Evolutionary conservation across 1,140 invertebrate species (phyloP).

Genomic region (Oryctes rhinoceros): DNA sequence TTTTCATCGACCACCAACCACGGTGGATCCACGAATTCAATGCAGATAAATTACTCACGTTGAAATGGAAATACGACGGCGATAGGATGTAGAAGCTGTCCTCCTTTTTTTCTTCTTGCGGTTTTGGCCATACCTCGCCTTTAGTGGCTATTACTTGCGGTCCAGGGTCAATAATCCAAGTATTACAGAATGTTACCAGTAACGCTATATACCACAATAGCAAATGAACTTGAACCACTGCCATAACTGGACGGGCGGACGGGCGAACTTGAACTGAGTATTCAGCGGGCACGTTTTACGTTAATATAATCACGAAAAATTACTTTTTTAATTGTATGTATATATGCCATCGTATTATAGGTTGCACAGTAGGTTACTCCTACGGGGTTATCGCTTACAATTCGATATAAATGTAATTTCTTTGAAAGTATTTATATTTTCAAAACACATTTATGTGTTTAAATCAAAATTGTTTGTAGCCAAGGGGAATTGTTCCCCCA

Average conservation of each 20-base stretch:
- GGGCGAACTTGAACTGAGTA: not conserved
- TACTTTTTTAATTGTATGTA: constrained; percentile 13
- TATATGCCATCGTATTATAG: not conserved
- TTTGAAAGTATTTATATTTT: no score
- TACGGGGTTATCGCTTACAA: not conserved
- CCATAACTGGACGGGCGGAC: not conserved
- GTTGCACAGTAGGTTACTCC: not conserved
- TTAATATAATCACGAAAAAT: constrained; percentile 4
- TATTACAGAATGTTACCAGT: not conserved
- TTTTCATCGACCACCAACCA: no score
- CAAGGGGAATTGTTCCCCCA: no score
- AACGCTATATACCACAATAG: not conserved
- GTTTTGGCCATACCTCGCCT: constrained; percentile 67
- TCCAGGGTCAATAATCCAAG: constrained; percentile 52
- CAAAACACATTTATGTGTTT: no score
- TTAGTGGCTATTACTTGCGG: constrained; percentile 59
- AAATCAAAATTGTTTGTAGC: no score
- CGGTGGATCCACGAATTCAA: not conserved
- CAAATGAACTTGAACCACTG: not conserved
- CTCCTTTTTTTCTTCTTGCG: constrained; percentile 59
- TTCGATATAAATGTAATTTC: not conserved
- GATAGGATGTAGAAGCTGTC: constrained; percentile 52
- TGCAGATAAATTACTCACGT: not conserved
- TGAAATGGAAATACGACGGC: constrained; percentile 1
- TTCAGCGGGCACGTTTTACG: not conserved